Percentiles rank a stretch among this genome's conserved stretches.
Conservation (phyloP, 2,113 vertebrate genomes). For the Osmerus eperlanus region DNA sequence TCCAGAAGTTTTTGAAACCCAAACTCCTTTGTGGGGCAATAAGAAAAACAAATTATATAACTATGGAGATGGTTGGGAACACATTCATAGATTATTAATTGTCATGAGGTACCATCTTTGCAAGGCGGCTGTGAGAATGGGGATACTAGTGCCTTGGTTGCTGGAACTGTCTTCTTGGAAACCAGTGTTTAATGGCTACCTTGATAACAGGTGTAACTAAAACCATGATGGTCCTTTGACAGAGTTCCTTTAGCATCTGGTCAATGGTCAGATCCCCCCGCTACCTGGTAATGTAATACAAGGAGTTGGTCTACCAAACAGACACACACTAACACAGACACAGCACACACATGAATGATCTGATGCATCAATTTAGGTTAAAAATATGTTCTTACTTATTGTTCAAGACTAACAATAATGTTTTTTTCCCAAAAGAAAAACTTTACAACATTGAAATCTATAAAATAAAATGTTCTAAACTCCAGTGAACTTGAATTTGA, state of each 20-base stretch:
- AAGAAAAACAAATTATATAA: too few species aligned
- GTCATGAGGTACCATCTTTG: constrained; percentile 1
- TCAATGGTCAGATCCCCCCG: background rate
- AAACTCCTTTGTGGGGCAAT: too few species aligned
- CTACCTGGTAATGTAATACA: constrained; percentile 1
- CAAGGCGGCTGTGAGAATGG: background rate
- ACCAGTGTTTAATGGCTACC: constrained; percentile 23
- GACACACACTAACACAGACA: background rate
- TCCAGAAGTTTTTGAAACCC: too few species aligned
- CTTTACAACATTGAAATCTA: background rate
- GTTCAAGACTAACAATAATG: too few species aligned
- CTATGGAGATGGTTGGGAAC: background rate
- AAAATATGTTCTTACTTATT: too few species aligned
- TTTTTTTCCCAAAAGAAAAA: background rate
- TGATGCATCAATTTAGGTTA: background rate
- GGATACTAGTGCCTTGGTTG: too few species aligned
- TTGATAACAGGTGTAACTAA: constrained; percentile 36
- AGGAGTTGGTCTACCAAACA: background rate
- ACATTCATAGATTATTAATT: constrained; percentile 1
- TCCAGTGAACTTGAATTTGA: too few species aligned
- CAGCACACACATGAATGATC: background rate
- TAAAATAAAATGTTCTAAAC: too few species aligned
- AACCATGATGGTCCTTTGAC: constrained; percentile 11
- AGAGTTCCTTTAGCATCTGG: constrained; percentile 36
- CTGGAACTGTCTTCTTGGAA: constrained; percentile 2